phyloP scores from a whole-genome alignment of 2,797 vertebrate species.

The Pelobates cultripes region DNA sequence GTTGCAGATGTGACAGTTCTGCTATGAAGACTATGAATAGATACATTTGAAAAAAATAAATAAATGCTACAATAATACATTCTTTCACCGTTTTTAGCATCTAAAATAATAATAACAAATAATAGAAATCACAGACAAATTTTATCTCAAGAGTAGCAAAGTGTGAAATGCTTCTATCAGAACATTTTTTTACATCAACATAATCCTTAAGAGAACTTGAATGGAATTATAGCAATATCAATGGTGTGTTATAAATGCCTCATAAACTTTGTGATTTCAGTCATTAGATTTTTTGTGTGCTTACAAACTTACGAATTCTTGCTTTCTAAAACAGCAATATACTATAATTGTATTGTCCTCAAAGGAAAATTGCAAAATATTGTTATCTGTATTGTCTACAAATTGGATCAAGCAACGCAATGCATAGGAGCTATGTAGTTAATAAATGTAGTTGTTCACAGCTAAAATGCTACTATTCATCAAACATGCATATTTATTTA shows the following conservation, averaged over 20 bases:
- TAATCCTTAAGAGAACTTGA: background rate
- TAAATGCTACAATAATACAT: no score
- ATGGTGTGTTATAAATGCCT: conserved; percentile 8
- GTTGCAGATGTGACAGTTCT: no score
- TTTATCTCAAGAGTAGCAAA: background rate
- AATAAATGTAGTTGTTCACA: no score
- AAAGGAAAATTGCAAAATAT: background rate
- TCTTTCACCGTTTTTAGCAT: no score
- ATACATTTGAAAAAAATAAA: no score
- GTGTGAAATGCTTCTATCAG: background rate
- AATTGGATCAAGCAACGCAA: no score
- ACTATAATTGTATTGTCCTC: background rate
- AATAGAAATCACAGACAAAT: background rate
- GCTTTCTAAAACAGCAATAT: background rate
- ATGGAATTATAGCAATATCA: background rate
- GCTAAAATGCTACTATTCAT: no score
- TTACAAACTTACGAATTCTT: background rate
- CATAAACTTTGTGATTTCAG: conserved; percentile 6
- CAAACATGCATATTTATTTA: no score
- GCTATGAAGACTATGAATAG: no score
- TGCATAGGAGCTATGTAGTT: no score
- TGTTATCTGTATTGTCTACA: background rate
- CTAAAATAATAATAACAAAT: background rate
- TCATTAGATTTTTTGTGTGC: conserved; percentile 5
- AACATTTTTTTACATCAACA: background rate